phyloP scores from a whole-genome alignment of 2,113 vertebrate species.

The Corydoras sp. region DNA sequence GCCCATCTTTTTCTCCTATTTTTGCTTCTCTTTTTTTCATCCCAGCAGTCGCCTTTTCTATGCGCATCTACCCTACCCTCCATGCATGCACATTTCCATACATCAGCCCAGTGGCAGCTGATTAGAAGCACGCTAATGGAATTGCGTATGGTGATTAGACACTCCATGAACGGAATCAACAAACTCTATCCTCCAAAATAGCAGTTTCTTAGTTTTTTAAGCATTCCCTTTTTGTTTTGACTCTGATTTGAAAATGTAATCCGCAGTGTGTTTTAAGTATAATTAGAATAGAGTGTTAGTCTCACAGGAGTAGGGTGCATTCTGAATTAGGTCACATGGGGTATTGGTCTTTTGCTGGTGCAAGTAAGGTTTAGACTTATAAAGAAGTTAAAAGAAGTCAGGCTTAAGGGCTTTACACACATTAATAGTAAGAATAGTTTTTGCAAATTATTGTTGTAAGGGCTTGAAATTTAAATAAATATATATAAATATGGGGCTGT shows the following conservation, averaged over 20 bases:
- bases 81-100: slow-evolving; percentile 6
- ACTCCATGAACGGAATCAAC: slow-evolving; percentile 25
- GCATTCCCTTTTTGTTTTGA: background rate
- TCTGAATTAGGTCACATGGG: slow-evolving; percentile 31
- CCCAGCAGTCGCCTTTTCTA: background rate
- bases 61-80: background rate
- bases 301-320: slow-evolving; percentile 13
- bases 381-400: background rate
- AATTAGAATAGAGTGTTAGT: slow-evolving; percentile 12
- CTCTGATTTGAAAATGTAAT: slow-evolving; percentile 19
- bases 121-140: slow-evolving; percentile 41
- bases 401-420: too few relatives aligned
- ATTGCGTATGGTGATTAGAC: slow-evolving; percentile 38
- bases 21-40: slow-evolving; percentile 19
- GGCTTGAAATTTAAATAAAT: too few relatives aligned
- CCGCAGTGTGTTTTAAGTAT: background rate
- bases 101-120: slow-evolving; percentile 31
- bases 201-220: slow-evolving; percentile 31
- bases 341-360: slow-evolving; percentile 3
- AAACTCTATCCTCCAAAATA: background rate
- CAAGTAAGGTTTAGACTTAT: background rate
- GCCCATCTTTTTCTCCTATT: background rate
- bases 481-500: too few relatives aligned
- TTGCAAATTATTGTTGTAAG: too few relatives aligned
- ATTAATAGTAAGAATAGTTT: too few relatives aligned